Conservation (phyloP, 2,797 vertebrate species). For the Chelmon rostratus region DNA sequence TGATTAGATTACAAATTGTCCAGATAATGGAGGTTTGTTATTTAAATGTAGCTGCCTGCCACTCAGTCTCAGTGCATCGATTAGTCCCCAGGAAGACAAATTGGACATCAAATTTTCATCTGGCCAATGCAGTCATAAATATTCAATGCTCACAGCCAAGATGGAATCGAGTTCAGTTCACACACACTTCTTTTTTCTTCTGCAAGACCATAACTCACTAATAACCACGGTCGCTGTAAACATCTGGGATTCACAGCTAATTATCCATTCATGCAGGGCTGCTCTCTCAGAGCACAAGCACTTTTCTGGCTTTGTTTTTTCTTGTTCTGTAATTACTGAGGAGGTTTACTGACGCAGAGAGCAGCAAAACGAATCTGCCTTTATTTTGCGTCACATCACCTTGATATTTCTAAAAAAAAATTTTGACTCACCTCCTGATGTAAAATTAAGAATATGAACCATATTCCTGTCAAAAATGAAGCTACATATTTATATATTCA, state of each 20-base stretch:
- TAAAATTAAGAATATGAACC: slow-evolving; percentile 1
- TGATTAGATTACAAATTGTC: not conserved
- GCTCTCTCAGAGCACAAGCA: not conserved
- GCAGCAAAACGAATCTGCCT: not conserved
- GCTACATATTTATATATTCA: not conserved
- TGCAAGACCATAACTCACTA: slow-evolving; percentile 23
- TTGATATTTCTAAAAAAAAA: not conserved
- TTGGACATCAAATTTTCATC: slow-evolving; percentile 51
- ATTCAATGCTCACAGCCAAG: slow-evolving; percentile 37
- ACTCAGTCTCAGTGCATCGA: slow-evolving; percentile 16
- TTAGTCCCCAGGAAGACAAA: slow-evolving; percentile 48
- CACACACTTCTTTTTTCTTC: not conserved
- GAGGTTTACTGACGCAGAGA: not conserved
- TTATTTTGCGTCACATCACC: not conserved
- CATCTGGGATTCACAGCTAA: not conserved
- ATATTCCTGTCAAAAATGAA: not conserved
- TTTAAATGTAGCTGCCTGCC: slow-evolving; percentile 29
- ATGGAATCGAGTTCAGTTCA: slow-evolving; percentile 13
- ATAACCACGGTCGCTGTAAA: not conserved
- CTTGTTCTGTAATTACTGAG: not conserved
- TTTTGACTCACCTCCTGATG: not conserved
- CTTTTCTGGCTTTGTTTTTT: not conserved
- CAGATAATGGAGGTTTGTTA: not conserved
- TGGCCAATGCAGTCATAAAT: slow-evolving; percentile 50
- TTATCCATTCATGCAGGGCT: slow-evolving; percentile 17